Evolutionary conservation across 2,888 invertebrate species (phyloP).

Genomic region (Falcaria lacertinaria): DNA sequence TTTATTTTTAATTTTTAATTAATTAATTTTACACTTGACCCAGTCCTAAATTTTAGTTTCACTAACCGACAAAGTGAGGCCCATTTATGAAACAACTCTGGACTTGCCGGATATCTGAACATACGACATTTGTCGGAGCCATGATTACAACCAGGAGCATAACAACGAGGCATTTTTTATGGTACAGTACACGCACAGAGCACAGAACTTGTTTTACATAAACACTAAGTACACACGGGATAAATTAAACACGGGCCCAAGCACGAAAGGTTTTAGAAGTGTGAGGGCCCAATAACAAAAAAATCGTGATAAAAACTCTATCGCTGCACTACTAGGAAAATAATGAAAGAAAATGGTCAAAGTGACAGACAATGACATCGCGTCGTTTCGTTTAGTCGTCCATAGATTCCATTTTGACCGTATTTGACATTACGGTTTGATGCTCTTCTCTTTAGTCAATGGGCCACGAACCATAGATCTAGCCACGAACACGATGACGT

Average conservation of each 20-base stretch:
- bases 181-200: background rate
- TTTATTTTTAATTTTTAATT: too few species aligned
- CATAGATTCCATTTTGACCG: background rate
- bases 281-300: background rate
- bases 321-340: too few species aligned
- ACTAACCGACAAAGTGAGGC: background rate
- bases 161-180: background rate
- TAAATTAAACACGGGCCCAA: background rate
- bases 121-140: background rate
- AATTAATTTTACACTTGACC: too few species aligned
- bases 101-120: background rate
- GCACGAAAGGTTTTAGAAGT: background rate
- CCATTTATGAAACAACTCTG: background rate
- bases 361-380: background rate
- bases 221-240: background rate
- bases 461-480: too few species aligned
- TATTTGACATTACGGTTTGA: background rate
- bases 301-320: background rate
- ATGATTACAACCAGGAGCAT: background rate
- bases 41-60: too few species aligned
- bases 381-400: background rate
- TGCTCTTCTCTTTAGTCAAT: background rate
- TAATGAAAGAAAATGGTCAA: too few species aligned
- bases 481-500: too few species aligned
- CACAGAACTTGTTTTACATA: background rate